phyloP scores from a whole-genome alignment of 2,888 invertebrate genomes.

The Drosophila yooni region DNA sequence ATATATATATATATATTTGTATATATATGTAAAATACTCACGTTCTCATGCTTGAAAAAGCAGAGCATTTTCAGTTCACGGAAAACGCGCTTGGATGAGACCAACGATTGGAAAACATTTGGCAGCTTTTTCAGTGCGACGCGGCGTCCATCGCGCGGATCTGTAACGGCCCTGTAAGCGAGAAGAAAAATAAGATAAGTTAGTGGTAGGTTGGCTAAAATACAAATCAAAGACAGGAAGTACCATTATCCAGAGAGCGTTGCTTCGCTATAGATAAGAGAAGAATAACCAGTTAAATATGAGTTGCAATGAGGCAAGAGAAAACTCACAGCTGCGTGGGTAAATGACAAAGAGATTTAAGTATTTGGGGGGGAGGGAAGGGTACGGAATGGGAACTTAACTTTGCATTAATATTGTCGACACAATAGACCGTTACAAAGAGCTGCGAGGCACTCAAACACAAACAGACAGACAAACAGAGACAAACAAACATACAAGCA shows the following conservation, averaged over 20 bases:
- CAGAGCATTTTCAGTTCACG: constrained; percentile 99
- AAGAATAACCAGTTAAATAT: background rate
- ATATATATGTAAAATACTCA: constrained; percentile 87
- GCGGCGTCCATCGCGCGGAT: constrained; percentile 98
- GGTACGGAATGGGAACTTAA: constrained; percentile 28
- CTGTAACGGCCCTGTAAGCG: constrained; percentile 96
- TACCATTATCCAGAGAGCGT: background rate
- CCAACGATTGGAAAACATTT: constrained; percentile 99
- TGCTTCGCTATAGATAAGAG: background rate
- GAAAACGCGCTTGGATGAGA: constrained; percentile 99
- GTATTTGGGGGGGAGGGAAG: constrained; percentile 5
- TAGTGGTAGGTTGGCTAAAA: constrained; percentile 1
- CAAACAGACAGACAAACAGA: constrained; percentile 26
- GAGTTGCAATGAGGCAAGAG: background rate
- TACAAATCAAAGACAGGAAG: background rate
- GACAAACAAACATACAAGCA: constrained; percentile 31
- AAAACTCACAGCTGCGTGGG: constrained; percentile 2
- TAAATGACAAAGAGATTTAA: constrained; percentile 8
- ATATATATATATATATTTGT: constrained; percentile 5
- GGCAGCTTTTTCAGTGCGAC: constrained; percentile 99
- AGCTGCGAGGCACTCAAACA: constrained; percentile 18
- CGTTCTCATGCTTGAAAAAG: constrained; percentile 99
- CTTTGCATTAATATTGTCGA: constrained; percentile 46
- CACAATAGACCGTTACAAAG: constrained; percentile 55
- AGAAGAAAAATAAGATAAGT: constrained; percentile 6